Conservation (phyloP, 2,113 vertebrate genomes). For the Callionymus lyra region DNA sequence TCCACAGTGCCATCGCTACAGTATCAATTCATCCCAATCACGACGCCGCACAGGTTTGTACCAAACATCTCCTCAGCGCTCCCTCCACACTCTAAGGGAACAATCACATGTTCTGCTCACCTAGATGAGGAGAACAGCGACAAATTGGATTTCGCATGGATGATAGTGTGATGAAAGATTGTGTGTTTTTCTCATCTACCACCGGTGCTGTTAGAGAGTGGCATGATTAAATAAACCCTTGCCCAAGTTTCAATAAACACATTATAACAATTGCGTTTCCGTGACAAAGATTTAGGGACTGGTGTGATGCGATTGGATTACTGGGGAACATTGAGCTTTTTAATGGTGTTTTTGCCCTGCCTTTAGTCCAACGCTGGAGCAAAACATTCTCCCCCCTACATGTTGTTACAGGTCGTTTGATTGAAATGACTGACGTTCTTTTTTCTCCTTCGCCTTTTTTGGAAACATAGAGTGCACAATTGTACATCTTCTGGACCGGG, state of each 20-base stretch:
- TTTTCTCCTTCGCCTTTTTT: no score
- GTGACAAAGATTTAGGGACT: slow-evolving; percentile 79
- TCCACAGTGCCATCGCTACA: no score
- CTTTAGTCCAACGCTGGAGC: slow-evolving; percentile 56
- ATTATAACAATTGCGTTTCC: slow-evolving; percentile 75
- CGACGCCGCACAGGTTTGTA: slow-evolving; percentile 15
- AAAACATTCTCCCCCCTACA: slow-evolving; percentile 18
- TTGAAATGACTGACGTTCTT: no score
- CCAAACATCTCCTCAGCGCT: slow-evolving; percentile 28
- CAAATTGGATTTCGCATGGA: slow-evolving; percentile 65
- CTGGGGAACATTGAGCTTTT: slow-evolving; percentile 68
- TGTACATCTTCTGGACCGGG: no score
- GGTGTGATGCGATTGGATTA: slow-evolving; percentile 75
- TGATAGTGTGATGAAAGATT: slow-evolving; percentile 75
- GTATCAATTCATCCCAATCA: no score
- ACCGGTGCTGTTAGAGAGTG: slow-evolving; percentile 65
- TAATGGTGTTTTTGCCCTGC: slow-evolving; percentile 63
- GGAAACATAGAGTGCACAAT: no score
- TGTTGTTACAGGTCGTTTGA: no score
- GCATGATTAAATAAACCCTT: slow-evolving; percentile 73
- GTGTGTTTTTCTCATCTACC: slow-evolving; percentile 74
- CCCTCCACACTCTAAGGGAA: slow-evolving; percentile 32
- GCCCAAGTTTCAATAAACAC: slow-evolving; percentile 76
- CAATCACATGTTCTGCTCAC: slow-evolving; percentile 43
- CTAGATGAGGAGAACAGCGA: slow-evolving; percentile 42